These are phyloP conservation scores for Octopus sinensis DNA, from an alignment of 1,140 invertebrate genomes.

Conservation along the genomic window DNA sequence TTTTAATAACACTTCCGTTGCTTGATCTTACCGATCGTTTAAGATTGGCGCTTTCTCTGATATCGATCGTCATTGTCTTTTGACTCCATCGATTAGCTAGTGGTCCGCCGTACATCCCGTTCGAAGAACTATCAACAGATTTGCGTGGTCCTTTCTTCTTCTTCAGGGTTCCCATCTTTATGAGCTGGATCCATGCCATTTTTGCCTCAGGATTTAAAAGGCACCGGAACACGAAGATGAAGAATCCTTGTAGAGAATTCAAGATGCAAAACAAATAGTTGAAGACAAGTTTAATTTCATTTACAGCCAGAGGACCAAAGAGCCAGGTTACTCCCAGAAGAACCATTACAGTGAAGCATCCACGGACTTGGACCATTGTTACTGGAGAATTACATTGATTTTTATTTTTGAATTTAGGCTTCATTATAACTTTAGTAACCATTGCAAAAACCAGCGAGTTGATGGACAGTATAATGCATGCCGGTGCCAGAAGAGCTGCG, in stretches of 20 bases:
- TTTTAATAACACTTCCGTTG: not conserved
- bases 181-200: conserved; percentile 56
- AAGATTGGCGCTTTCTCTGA: not conserved
- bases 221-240: conserved; percentile 62
- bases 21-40: not conserved
- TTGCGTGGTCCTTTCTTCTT: conserved; percentile 40
- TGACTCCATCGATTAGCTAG: not conserved
- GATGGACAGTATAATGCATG: conserved; percentile 58
- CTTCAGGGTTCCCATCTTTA: conserved; percentile 55
- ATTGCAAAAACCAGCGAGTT: conserved; percentile 60
- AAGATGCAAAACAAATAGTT: conserved; percentile 61
- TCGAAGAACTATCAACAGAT: conserved; percentile 41
- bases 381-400: conserved; percentile 27
- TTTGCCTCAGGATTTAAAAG: conserved; percentile 60
- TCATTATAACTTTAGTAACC: conserved; percentile 59
- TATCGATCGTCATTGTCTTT: not conserved
- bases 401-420: conserved; percentile 45
- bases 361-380: conserved; percentile 58
- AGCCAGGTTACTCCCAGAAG: conserved; percentile 63
- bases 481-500: conserved; percentile 56
- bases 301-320: conserved; percentile 60
- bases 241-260: conserved; percentile 61
- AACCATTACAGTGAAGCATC: conserved; percentile 62
- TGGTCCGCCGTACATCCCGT: not conserved
- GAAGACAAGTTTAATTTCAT: conserved; percentile 57